Evolutionary conservation across 2,797 vertebrate genomes (phyloP).

Genomic region (Hoplostethus mediterraneus): DNA sequence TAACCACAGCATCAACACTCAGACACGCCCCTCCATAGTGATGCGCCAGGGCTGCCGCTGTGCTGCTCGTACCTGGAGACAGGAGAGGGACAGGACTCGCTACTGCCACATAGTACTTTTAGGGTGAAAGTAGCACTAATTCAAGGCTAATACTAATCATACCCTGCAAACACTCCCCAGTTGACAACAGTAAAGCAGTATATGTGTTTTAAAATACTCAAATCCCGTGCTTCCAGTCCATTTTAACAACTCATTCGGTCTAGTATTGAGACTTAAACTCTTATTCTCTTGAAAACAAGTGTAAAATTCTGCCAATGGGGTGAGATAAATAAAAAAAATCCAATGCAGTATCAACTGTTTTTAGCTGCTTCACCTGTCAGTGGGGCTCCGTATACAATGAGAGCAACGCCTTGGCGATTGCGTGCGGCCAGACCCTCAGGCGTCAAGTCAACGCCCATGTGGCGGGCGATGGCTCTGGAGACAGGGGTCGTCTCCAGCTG

Average conservation of each 20-base stretch:
- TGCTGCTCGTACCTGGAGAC: conserved; percentile 82
- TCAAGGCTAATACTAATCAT: too few species aligned
- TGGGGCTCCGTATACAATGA: conserved; percentile 90
- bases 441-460: conserved; percentile 84
- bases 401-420: conserved; percentile 83
- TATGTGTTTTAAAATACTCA: too few species aligned
- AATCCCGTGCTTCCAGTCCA: too few species aligned
- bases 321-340: too few species aligned
- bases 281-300: too few species aligned
- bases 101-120: not conserved
- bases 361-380: conserved; percentile 81
- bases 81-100: not conserved
- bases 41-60: conserved; percentile 79
- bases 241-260: too few species aligned
- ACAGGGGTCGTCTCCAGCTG: conserved; percentile 83
- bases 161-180: too few species aligned
- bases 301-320: too few species aligned
- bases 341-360: not conserved
- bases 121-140: too few species aligned
- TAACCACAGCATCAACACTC: conserved; percentile 85
- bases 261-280: too few species aligned
- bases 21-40: conserved; percentile 84
- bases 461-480: conserved; percentile 80
- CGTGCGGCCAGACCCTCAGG: conserved; percentile 71
- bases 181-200: too few species aligned